These are phyloP conservation scores for Ornithoptera alexandrae DNA, from an alignment of 2,888 invertebrate genomes.

Conservation along the genomic window DNA sequence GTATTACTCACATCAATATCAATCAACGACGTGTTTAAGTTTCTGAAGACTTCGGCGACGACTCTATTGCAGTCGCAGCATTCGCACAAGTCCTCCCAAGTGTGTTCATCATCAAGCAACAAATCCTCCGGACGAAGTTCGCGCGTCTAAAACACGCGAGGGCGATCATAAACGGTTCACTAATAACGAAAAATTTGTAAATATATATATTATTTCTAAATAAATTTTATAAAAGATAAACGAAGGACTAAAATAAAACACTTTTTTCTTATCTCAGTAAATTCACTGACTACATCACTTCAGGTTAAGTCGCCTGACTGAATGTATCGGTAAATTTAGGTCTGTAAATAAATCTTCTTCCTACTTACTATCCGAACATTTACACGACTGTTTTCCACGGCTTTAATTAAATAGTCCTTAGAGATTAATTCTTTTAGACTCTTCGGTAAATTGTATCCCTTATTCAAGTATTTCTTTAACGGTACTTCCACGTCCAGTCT, in stretches of 20 bases:
- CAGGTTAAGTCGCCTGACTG: too few species aligned
- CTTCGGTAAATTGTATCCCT: slow-evolving; percentile 35
- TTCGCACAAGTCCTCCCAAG: slow-evolving; percentile 49
- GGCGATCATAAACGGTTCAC: too few species aligned
- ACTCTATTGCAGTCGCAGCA: slow-evolving; percentile 50
- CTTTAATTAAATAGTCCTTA: slow-evolving; percentile 37
- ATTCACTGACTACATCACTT: too few species aligned
- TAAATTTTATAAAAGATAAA: too few species aligned
- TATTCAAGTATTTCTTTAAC: slow-evolving; percentile 45
- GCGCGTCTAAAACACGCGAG: slow-evolving; percentile 2
- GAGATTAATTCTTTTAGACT: slow-evolving; percentile 39
- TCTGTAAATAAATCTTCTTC: not conserved
- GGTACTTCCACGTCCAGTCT: slow-evolving; percentile 49
- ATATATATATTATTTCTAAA: too few species aligned
- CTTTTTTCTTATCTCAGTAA: too few species aligned
- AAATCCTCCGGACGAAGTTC: slow-evolving; percentile 35
- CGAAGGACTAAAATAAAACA: too few species aligned
- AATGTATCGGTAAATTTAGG: too few species aligned
- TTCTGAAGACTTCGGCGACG: slow-evolving; percentile 36
- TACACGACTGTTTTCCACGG: slow-evolving; percentile 47
- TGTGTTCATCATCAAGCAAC: slow-evolving; percentile 35
- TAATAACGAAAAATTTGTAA: too few species aligned
- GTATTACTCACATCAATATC: slow-evolving; percentile 48
- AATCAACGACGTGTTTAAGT: slow-evolving; percentile 48
- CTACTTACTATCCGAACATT: slow-evolving; percentile 57